These are phyloP conservation scores for Geopemphigus sp. DNA, from an alignment of 1,140 invertebrate genomes.

Conservation along the genomic window DNA sequence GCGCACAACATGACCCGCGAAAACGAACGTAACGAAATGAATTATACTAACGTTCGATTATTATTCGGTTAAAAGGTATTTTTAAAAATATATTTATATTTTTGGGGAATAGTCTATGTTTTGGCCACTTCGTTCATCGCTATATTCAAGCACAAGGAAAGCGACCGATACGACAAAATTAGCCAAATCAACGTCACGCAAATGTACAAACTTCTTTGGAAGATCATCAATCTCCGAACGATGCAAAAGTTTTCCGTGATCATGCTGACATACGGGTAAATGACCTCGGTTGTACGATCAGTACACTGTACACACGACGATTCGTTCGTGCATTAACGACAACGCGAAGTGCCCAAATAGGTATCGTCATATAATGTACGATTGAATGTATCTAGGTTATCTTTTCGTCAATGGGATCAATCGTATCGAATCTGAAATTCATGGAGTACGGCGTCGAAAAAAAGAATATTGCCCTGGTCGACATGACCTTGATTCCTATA, in stretches of 20 bases:
- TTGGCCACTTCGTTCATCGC: neutral
- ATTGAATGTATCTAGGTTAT: neutral
- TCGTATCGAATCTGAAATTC: slow-evolving; percentile 89
- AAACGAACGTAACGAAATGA: too few species aligned
- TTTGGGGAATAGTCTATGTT: neutral
- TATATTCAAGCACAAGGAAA: neutral
- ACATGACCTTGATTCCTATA: slow-evolving; percentile 87
- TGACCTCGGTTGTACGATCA: too few species aligned
- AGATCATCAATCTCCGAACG: slow-evolving; percentile 8
- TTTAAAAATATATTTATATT: too few species aligned
- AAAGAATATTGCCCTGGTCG: slow-evolving; percentile 87
- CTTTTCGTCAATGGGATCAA: slow-evolving; percentile 19
- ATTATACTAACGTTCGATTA: too few species aligned
- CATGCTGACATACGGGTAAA: slow-evolving; percentile 16
- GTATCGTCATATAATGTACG: too few species aligned
- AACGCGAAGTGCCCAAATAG: too few species aligned
- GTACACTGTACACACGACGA: too few species aligned
- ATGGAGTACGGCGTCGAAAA: slow-evolving; percentile 94
- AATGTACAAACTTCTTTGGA: slow-evolving; percentile 18
- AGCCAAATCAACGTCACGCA: neutral
- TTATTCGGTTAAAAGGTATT: slow-evolving; percentile 2
- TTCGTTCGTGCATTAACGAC: too few species aligned
- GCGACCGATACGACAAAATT: neutral
- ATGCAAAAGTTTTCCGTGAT: neutral
- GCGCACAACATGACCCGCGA: too few species aligned